A percentile compares a stretch with the other conserved stretches of the same genome.
Conservation (phyloP, 2,888 invertebrate species). For the Campoplex capitator region DNA sequence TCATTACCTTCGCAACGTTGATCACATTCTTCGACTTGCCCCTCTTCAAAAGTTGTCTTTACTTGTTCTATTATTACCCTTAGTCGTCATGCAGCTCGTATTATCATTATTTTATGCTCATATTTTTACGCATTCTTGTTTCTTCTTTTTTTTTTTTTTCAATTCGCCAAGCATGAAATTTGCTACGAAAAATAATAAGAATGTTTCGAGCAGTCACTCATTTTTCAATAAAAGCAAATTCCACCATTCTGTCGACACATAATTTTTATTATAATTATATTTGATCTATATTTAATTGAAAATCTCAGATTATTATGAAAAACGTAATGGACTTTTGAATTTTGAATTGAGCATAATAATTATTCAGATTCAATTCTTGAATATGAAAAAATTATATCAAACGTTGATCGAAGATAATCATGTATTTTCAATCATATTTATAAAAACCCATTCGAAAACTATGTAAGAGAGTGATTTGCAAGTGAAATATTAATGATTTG, state of each 20-base stretch:
- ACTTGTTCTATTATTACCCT: slow-evolving; percentile 12
- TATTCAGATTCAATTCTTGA: too few species aligned
- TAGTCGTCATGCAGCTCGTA: slow-evolving; percentile 16
- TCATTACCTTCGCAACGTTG: slow-evolving; percentile 66
- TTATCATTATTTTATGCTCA: slow-evolving; percentile 24
- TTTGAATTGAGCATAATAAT: not conserved
- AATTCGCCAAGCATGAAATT: not conserved
- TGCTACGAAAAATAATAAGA: not conserved
- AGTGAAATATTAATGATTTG: slow-evolving; percentile 67
- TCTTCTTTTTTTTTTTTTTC: not conserved
- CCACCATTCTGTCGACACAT: not conserved
- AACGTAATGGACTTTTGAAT: not conserved
- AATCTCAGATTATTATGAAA: not conserved
- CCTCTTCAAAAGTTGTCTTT: slow-evolving; percentile 3
- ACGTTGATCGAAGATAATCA: not conserved
- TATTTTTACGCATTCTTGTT: not conserved
- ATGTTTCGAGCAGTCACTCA: not conserved
- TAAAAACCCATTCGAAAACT: not conserved
- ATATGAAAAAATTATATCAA: not conserved
- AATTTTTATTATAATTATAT: not conserved
- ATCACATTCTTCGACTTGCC: slow-evolving; percentile 61
- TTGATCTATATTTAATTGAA: too few species aligned
- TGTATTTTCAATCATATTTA: not conserved
- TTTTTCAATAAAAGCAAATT: not conserved
- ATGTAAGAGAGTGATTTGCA: not conserved